Conservation (phyloP, 1,140 invertebrate species). For the Muscidifurax raptorellus region DNA sequence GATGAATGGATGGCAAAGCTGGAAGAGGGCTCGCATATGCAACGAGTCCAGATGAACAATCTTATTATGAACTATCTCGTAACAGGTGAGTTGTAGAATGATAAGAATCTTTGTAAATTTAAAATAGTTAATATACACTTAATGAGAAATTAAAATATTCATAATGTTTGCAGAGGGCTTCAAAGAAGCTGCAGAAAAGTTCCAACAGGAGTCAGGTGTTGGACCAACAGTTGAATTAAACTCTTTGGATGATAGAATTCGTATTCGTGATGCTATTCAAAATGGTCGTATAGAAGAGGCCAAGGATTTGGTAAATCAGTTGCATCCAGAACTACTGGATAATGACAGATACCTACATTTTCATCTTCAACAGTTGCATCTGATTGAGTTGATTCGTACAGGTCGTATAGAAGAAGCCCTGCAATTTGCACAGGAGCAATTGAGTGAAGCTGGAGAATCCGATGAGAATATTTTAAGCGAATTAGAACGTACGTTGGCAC, state of each 20-base stretch:
- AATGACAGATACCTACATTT: slow-evolving; percentile 97
- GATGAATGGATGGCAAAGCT: slow-evolving; percentile 72
- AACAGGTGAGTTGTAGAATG: slow-evolving; percentile 81
- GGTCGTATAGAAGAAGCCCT: slow-evolving; percentile 96
- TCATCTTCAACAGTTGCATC: slow-evolving; percentile 96
- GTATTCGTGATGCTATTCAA: slow-evolving; percentile 96
- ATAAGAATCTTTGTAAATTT: neutral
- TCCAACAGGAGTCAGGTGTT: slow-evolving; percentile 94
- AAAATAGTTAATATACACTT: slow-evolving; percentile 42
- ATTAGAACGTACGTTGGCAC: slow-evolving; percentile 91
- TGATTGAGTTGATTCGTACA: slow-evolving; percentile 94
- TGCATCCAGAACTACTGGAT: slow-evolving; percentile 96
- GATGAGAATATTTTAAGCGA: slow-evolving; percentile 87
- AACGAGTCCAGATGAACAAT: slow-evolving; percentile 95
- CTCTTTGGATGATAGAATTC: slow-evolving; percentile 93
- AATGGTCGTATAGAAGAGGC: slow-evolving; percentile 95
- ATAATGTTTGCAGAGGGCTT: slow-evolving; percentile 87
- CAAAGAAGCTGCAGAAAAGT: slow-evolving; percentile 98
- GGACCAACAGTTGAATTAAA: slow-evolving; percentile 90
- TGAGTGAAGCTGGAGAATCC: slow-evolving; percentile 94
- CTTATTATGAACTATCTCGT: slow-evolving; percentile 99
- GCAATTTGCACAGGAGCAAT: slow-evolving; percentile 95
- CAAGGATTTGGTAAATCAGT: slow-evolving; percentile 93
- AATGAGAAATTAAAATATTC: slow-evolving; percentile 55
- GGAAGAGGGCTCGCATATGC: slow-evolving; percentile 86